Evolutionary conservation across 2,888 invertebrate genomes (phyloP).

Genomic region (Noctua fimbriata): DNA sequence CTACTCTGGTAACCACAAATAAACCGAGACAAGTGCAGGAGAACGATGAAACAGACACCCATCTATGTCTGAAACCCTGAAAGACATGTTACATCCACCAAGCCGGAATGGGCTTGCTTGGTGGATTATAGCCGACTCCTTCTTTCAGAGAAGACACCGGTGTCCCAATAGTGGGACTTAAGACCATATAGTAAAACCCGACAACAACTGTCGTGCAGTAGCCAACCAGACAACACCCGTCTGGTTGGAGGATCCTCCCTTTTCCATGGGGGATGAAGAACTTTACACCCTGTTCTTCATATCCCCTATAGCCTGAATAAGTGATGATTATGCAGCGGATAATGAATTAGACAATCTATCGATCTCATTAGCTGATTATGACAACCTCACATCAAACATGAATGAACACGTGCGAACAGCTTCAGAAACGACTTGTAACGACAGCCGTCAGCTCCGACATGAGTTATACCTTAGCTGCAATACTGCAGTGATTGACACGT

Average conservation of each 20-base stretch:
- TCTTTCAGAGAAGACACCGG: too few species aligned
- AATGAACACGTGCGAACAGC: conserved; percentile 34
- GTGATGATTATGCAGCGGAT: background rate
- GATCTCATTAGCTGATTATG: background rate
- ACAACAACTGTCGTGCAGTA: background rate
- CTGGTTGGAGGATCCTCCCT: too few species aligned
- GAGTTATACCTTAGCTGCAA: conserved; percentile 42
- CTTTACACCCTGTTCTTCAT: background rate
- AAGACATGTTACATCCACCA: background rate
- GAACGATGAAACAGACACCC: background rate
- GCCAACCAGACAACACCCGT: too few species aligned
- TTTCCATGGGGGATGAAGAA: background rate
- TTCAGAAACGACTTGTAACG: conserved; percentile 37
- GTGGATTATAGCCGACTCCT: too few species aligned
- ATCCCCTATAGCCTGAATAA: background rate
- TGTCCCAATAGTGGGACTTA: too few species aligned
- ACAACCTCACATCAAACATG: conserved; percentile 39
- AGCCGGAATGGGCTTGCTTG: too few species aligned
- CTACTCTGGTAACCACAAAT: background rate
- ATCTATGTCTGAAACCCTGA: background rate
- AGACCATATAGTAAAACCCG: background rate
- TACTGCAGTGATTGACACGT: conserved; percentile 43
- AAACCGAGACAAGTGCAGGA: background rate
- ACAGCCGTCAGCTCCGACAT: conserved; percentile 24
- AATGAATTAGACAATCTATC: background rate